These are phyloP conservation scores for Drosophila tristis DNA, from an alignment of 1,140 invertebrate genomes.

Conservation along the genomic window DNA sequence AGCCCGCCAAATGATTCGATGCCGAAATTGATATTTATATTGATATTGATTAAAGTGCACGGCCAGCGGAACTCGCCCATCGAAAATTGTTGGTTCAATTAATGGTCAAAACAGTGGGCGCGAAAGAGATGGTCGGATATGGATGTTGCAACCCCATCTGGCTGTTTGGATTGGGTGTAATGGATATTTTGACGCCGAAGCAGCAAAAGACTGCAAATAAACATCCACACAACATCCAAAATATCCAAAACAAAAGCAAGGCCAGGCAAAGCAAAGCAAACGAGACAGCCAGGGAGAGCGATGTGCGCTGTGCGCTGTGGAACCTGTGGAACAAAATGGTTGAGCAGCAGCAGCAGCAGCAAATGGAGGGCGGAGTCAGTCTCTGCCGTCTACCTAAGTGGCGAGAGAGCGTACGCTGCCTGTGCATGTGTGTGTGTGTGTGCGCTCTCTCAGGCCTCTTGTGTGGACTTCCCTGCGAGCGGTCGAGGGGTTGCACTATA, in stretches of 20 bases:
- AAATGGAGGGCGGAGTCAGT: conserved; percentile 58
- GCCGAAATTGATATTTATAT: background rate
- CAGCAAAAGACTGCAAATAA: conserved; percentile 82
- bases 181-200: conserved; percentile 83
- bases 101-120: conserved; percentile 59
- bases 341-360: background rate
- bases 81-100: conserved; percentile 59
- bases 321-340: conserved; percentile 80
- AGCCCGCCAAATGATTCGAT: background rate
- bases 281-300: too few relatives aligned
- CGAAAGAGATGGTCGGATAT: background rate
- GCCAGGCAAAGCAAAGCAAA: conserved; percentile 13
- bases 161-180: conserved; percentile 83
- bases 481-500: conserved; percentile 56
- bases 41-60: conserved; percentile 36
- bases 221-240: conserved; percentile 60
- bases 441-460: conserved; percentile 12
- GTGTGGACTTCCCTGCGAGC: conserved; percentile 40
- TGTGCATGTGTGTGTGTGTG: conserved; percentile 1
- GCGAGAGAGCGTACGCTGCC: conserved; percentile 14
- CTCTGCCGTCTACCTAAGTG: conserved; percentile 5
- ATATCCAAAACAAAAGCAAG: conserved; percentile 67
- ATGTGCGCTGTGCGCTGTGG: conserved; percentile 36
- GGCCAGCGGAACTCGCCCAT: conserved; percentile 1
- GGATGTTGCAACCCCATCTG: conserved; percentile 19